Evolutionary conservation across 2,888 invertebrate species (phyloP).

Genomic region (Xanthia togata): DNA sequence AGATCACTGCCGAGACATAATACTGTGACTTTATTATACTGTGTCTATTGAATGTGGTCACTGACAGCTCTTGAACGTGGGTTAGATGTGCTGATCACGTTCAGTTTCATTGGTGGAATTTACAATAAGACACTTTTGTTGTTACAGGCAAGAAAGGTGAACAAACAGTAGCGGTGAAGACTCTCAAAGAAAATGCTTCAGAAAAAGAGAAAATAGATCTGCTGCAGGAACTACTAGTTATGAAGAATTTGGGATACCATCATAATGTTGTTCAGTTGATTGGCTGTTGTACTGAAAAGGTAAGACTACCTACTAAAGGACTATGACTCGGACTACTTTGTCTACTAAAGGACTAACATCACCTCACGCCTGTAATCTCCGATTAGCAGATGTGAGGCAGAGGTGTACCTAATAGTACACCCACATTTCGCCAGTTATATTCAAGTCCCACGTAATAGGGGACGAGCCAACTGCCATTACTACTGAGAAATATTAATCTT

Average conservation of each 20-base stretch:
- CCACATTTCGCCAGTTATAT: too few relatives aligned
- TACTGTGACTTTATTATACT: too few relatives aligned
- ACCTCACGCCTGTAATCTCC: too few relatives aligned
- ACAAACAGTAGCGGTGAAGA: constrained; percentile 97
- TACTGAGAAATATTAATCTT: background rate
- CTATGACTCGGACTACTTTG: background rate
- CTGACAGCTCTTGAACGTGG: too few relatives aligned
- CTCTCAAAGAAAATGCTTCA: constrained; percentile 97
- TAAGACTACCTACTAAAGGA: constrained; percentile 56
- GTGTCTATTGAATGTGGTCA: too few relatives aligned
- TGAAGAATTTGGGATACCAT: constrained; percentile 97
- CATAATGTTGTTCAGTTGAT: constrained; percentile 96
- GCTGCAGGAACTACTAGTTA: constrained; percentile 96
- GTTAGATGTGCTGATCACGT: too few relatives aligned
- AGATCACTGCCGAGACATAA: too few relatives aligned
- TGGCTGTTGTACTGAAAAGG: constrained; percentile 96
- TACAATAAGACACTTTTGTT: background rate
- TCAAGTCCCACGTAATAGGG: too few relatives aligned
- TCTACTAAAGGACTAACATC: background rate
- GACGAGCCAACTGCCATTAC: too few relatives aligned
- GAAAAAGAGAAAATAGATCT: constrained; percentile 96
- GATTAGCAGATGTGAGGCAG: too few relatives aligned
- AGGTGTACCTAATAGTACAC: too few relatives aligned
- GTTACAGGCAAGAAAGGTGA: constrained; percentile 92
- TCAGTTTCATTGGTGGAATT: too few relatives aligned